These are phyloP conservation scores for Thamnaconus septentrionalis DNA, from an alignment of 2,113 vertebrate genomes.

Conservation along the genomic window DNA sequence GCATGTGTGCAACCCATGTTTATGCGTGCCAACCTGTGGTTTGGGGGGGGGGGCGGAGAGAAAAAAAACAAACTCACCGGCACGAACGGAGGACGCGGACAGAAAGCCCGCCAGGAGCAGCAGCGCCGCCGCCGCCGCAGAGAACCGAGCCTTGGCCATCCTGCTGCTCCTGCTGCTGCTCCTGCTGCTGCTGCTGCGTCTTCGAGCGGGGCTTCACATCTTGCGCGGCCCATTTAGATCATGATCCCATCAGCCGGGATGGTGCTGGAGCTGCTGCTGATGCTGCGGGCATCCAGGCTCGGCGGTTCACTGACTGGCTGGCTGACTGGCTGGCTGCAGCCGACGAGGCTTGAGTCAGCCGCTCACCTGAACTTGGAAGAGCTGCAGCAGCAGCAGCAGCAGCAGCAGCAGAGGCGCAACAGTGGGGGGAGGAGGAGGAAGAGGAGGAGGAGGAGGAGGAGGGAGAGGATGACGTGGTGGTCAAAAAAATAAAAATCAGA, in stretches of 20 bases:
- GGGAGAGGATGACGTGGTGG: neutral
- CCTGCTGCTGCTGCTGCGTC: conserved; percentile 5
- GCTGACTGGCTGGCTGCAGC: conserved; percentile 28
- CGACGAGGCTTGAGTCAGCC: conserved; percentile 11
- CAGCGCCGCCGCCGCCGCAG: conserved; percentile 48
- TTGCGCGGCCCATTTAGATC: conserved; percentile 66
- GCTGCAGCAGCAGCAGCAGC: conserved; percentile 38
- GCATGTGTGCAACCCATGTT: too few relatives aligned
- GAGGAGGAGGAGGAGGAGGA: neutral
- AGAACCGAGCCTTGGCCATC: conserved; percentile 70
- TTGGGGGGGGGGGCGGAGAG: too few relatives aligned
- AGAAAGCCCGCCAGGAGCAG: conserved; percentile 70
- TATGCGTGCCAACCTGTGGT: conserved; percentile 37
- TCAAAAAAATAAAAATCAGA: neutral
- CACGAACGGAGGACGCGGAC: conserved; percentile 63
- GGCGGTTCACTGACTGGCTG: neutral
- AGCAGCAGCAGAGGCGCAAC: neutral
- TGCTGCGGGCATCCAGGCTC: conserved; percentile 27
- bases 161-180: conserved; percentile 58
- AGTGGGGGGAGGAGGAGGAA: neutral
- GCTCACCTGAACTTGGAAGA: conserved; percentile 36
- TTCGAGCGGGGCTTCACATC: conserved; percentile 72
- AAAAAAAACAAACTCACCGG: conserved; percentile 69
- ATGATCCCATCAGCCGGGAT: conserved; percentile 62
- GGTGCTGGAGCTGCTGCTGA: conserved; percentile 12